Evolutionary conservation across 2,797 vertebrate genomes (phyloP).

Genomic region (Danio choprae): DNA sequence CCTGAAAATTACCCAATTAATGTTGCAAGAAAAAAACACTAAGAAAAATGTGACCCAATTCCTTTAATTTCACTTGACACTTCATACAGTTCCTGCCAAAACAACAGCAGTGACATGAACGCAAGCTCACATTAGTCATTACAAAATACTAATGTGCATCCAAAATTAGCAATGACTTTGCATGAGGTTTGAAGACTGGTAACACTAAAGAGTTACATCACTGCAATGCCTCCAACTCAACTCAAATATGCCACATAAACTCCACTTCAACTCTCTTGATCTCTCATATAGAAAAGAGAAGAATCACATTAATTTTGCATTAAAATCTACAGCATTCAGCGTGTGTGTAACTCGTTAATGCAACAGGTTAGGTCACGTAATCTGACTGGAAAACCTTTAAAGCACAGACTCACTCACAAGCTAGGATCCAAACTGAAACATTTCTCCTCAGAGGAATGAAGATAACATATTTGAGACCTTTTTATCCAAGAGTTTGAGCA

Average conservation of each 20-base stretch:
- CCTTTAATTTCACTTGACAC: neutral
- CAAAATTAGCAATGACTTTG: neutral
- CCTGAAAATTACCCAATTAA: neutral
- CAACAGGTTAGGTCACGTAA: slow-evolving; percentile 11
- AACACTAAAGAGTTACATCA: neutral
- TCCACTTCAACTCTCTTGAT: neutral
- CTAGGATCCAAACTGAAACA: neutral
- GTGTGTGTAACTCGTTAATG: slow-evolving; percentile 3
- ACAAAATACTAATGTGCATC: neutral
- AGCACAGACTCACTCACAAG: neutral
- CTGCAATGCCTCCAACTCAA: neutral
- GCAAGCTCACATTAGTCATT: slow-evolving; percentile 7
- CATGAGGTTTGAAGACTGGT: neutral
- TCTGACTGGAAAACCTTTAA: slow-evolving; percentile 23
- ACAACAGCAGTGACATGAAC: neutral
- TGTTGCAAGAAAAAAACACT: neutral
- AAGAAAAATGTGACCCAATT: neutral
- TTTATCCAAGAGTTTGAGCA: neutral
- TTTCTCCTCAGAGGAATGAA: slow-evolving; percentile 2
- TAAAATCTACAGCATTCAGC: neutral
- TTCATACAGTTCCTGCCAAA: neutral
- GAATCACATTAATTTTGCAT: neutral
- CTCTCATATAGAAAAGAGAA: neutral
- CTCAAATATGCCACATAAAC: neutral
- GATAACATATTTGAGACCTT: neutral